A percentile compares a stretch with the other conserved stretches of the same genome.
Evolutionary conservation across 2,113 vertebrate genomes (phyloP).

Genomic region (Bombycilla garrulus): DNA sequence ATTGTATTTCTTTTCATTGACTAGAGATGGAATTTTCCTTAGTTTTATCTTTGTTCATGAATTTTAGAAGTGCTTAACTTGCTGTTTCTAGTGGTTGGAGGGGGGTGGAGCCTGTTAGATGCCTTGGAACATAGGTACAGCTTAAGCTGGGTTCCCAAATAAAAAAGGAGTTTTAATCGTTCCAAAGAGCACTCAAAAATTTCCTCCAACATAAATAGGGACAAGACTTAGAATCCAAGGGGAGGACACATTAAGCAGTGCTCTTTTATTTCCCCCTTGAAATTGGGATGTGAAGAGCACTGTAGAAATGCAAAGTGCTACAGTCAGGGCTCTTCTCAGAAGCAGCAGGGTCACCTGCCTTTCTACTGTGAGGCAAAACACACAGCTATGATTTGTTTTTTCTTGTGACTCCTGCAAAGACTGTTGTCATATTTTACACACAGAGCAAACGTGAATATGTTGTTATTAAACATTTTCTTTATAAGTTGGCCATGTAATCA

Average conservation of each 20-base stretch:
- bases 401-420: neutral
- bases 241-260: fast-evolving
- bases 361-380: neutral
- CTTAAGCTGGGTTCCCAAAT: neutral
- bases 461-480: neutral
- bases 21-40: neutral
- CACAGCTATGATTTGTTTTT: neutral
- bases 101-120: fast-evolving
- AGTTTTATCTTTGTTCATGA: neutral
- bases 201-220: neutral
- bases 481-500: neutral
- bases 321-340: neutral
- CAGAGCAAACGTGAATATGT: neutral
- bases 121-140: fast-evolving
- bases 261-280: neutral
- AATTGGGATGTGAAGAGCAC: neutral
- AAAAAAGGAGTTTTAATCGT: neutral
- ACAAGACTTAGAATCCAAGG: neutral
- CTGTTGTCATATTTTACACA: neutral
- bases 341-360: neutral
- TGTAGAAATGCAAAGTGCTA: neutral
- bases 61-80: neutral
- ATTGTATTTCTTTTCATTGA: neutral
- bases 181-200: neutral
- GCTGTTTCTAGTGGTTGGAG: neutral